Evolutionary conservation across 2,113 vertebrate species (phyloP).

Genomic region (Micronisus gabar): DNA sequence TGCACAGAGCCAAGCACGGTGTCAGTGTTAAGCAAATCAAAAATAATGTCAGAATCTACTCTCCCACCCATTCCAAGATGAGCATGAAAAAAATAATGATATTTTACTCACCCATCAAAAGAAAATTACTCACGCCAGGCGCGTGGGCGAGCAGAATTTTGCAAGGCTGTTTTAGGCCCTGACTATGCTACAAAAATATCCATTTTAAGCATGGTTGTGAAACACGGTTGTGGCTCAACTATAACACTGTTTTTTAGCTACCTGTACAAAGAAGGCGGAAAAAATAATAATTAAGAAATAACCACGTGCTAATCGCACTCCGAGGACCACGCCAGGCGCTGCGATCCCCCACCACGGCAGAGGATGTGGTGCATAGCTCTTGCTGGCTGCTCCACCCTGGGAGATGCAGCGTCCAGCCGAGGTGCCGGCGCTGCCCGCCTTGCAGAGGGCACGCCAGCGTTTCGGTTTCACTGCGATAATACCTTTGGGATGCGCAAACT

Average conservation of each 20-base stretch:
- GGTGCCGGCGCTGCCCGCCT: background rate
- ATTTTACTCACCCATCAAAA: slow-evolving; percentile 72
- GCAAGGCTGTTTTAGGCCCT: slow-evolving; percentile 70
- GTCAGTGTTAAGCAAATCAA: background rate
- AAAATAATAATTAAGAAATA: background rate
- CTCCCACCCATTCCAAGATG: slow-evolving; percentile 57
- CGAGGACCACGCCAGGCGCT: fast-evolving
- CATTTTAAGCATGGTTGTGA: slow-evolving; percentile 45
- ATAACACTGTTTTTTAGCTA: background rate
- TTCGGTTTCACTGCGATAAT: background rate
- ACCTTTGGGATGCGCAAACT: background rate
- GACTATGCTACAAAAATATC: slow-evolving; percentile 68
- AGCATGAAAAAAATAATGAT: slow-evolving; percentile 42
- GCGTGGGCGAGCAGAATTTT: slow-evolving; percentile 61
- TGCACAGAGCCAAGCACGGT: background rate
- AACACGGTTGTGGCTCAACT: slow-evolving; percentile 40
- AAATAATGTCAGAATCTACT: slow-evolving; percentile 42
- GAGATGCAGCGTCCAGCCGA: background rate
- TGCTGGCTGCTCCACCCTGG: background rate
- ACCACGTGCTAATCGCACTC: background rate
- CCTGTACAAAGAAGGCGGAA: background rate
- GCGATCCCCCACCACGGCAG: background rate
- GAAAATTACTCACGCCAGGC: slow-evolving; percentile 70
- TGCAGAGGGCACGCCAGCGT: background rate
- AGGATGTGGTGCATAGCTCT: background rate